Conservation (phyloP, 2,888 invertebrate species). For the Empis stercorea region DNA sequence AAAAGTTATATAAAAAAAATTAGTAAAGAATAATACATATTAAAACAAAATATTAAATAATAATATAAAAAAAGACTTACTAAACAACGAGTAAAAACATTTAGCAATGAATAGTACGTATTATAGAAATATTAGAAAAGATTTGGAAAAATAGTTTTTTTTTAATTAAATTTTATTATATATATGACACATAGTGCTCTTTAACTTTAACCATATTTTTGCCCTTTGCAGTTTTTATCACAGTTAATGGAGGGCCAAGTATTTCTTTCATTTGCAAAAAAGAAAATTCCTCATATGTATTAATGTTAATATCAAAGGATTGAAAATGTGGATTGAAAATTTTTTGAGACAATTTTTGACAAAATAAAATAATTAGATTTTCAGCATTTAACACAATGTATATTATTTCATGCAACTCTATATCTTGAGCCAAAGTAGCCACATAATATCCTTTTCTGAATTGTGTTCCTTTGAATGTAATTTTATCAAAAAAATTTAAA, state of each 20-base stretch:
- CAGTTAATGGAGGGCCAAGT: conserved; percentile 1
- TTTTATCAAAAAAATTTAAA: neutral
- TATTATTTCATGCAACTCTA: neutral
- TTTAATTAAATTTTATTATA: too few relatives aligned
- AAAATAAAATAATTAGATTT: neutral
- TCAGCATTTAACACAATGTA: neutral
- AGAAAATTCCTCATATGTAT: neutral
- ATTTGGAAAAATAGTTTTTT: too few relatives aligned
- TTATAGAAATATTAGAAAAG: too few relatives aligned
- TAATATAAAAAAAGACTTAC: too few relatives aligned
- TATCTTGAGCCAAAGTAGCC: neutral
- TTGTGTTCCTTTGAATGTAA: neutral
- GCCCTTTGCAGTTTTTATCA: conserved; percentile 2
- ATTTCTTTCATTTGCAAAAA: conserved; percentile 2
- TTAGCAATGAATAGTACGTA: too few relatives aligned
- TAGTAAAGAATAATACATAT: too few relatives aligned
- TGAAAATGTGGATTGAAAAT: neutral
- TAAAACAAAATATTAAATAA: too few relatives aligned
- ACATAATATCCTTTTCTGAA: conserved; percentile 1
- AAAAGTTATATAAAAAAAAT: neutral
- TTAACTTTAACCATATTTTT: neutral
- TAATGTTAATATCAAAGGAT: conserved; percentile 1
- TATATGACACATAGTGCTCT: neutral
- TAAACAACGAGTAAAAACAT: too few relatives aligned
- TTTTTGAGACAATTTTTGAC: conserved; percentile 2